phyloP scores from a whole-genome alignment of 2,113 vertebrate genomes.

The Pandion haliaetus region DNA sequence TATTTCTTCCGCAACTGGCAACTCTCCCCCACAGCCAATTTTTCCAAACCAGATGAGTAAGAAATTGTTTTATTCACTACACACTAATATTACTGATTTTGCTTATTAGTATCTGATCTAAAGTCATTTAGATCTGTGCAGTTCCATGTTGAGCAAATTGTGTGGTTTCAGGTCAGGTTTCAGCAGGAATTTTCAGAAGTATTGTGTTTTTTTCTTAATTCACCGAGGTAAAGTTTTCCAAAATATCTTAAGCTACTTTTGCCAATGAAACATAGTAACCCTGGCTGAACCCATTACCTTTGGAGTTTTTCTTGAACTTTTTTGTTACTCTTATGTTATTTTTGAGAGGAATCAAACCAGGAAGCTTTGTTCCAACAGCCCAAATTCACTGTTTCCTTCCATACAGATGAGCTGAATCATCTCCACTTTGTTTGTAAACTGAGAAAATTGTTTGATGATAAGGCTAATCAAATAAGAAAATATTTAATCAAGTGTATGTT shows the following conservation, averaged over 20 bases:
- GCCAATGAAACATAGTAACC: neutral
- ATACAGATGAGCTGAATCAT: neutral
- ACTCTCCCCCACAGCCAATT: rapidly evolving
- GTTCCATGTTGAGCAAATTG: neutral
- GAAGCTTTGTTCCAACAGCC: neutral
- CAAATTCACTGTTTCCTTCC: neutral
- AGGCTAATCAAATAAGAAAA: neutral
- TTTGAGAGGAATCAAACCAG: neutral
- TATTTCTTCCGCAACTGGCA: neutral
- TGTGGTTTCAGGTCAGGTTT: neutral
- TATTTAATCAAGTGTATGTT: neutral
- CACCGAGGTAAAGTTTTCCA: neutral
- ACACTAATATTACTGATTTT: neutral
- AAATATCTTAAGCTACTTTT: neutral
- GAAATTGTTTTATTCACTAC: neutral
- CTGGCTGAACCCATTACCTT: neutral
- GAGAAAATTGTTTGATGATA: neutral
- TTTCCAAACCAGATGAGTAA: neutral
- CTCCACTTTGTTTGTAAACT: neutral
- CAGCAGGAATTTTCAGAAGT: neutral
- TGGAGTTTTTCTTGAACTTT: neutral
- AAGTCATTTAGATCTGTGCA: neutral
- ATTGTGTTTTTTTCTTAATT: neutral
- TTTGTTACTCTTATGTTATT: neutral
- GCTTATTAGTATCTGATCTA: neutral